Evolutionary conservation across 64 coral and sea anemone species (phyloP).

Genomic region (Stichodactyla helianthus): DNA sequence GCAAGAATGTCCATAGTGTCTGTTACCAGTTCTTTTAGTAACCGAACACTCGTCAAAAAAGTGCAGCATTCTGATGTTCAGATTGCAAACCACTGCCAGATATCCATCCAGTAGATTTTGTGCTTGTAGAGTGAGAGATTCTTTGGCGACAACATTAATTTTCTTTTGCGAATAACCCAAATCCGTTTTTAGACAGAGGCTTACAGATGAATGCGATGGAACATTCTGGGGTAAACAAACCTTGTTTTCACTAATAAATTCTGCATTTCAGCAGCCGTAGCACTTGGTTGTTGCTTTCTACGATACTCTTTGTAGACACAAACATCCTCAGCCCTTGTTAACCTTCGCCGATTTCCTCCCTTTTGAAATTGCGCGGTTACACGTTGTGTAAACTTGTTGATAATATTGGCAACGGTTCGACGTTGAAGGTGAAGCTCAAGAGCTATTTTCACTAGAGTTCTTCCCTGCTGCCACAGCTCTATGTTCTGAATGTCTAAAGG

Average conservation of each 20-base stretch:
- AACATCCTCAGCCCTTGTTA: background rate
- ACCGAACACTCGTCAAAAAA: conserved; percentile 52
- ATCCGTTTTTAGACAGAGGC: background rate
- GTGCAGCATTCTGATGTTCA: background rate
- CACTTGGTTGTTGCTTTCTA: background rate
- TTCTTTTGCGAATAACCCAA: conserved; percentile 24
- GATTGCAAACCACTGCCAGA: conserved; percentile 19
- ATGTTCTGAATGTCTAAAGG: too few relatives aligned
- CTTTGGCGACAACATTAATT: conserved; percentile 24
- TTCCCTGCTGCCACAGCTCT: too few relatives aligned
- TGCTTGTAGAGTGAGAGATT: conserved; percentile 13
- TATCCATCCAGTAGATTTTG: conserved; percentile 33
- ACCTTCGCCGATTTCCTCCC: background rate
- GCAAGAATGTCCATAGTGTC: conserved; percentile 20
- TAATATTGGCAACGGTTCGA: background rate
- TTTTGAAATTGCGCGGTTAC: background rate
- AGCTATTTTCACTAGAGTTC: too few relatives aligned
- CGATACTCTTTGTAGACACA: background rate
- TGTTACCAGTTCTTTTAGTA: conserved; percentile 30
- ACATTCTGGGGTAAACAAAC: conserved; percentile 28
- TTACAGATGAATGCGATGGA: conserved; percentile 20
- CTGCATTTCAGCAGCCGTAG: background rate
- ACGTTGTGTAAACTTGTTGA: background rate
- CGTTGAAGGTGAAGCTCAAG: too few relatives aligned
- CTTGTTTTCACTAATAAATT: conserved; percentile 16